phyloP scores from a whole-genome alignment of 2,888 invertebrate species.

The Drosophila mayaguana region DNA sequence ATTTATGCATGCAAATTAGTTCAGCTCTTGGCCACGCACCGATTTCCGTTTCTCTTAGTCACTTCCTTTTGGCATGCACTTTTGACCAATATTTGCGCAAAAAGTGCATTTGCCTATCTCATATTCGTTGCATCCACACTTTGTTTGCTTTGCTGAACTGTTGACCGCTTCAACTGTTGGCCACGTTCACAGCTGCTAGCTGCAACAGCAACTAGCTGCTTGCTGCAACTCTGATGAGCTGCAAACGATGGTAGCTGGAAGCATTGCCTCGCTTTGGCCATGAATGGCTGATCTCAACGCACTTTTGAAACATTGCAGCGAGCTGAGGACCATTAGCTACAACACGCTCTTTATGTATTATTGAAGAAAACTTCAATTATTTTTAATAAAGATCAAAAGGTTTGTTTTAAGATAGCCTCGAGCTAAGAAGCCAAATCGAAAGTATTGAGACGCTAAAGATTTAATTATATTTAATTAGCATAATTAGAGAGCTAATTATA shows the following conservation, averaged over 20 bases:
- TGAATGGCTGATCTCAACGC: conserved; percentile 41
- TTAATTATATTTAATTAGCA: background rate
- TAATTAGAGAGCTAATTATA: too few relatives aligned
- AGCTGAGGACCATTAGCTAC: conserved; percentile 3
- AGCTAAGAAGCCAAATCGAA: background rate
- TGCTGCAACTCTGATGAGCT: conserved; percentile 8
- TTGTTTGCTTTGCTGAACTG: conserved; percentile 30
- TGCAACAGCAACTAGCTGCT: background rate
- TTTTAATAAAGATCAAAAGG: background rate
- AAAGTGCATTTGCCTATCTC: conserved; percentile 29
- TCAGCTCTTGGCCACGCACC: conserved; percentile 62
- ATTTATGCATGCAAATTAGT: conserved; percentile 72
- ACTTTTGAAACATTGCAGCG: conserved; percentile 2
- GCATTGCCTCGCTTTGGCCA: conserved; percentile 25
- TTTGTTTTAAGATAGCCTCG: background rate
- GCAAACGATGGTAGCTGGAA: conserved; percentile 27
- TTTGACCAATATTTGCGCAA: conserved; percentile 26
- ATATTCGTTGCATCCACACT: conserved; percentile 13
- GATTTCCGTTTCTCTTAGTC: conserved; percentile 55
- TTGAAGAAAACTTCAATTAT: conserved; percentile 1
- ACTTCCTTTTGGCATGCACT: conserved; percentile 50
- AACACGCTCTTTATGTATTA: conserved; percentile 7
- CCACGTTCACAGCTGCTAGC: background rate
- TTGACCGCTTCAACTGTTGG: conserved; percentile 24
- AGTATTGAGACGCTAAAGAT: background rate